phyloP scores from a whole-genome alignment of 2,888 invertebrate genomes.

The Melitaea athalia region DNA sequence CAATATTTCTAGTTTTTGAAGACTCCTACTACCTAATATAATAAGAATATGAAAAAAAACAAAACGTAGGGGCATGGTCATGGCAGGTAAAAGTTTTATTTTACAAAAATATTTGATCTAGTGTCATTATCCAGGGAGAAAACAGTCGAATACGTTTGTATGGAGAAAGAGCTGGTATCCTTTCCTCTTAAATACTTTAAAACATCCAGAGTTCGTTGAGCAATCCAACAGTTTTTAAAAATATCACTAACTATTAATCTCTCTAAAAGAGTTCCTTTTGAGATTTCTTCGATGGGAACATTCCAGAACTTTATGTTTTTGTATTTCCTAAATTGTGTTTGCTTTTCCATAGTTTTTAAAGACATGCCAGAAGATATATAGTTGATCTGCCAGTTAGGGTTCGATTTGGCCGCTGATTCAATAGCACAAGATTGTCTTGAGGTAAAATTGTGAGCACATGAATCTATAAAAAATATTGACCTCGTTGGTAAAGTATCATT shows the following conservation, averaged over 20 bases:
- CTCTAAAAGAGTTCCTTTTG: conserved; percentile 81
- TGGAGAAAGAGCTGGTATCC: too few relatives aligned
- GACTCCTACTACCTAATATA: too few relatives aligned
- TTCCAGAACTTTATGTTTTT: conserved; percentile 77
- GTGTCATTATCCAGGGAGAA: too few relatives aligned
- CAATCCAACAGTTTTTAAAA: conserved; percentile 81
- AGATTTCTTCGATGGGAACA: conserved; percentile 76
- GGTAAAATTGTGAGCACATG: conserved; percentile 79
- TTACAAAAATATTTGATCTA: too few relatives aligned
- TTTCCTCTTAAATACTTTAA: conserved; percentile 85
- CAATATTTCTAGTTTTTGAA: too few relatives aligned
- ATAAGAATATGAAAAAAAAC: too few relatives aligned
- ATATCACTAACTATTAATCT: conserved; percentile 73
- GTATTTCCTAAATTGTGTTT: conserved; percentile 61
- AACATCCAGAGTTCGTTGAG: conserved; percentile 85
- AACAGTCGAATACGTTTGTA: too few relatives aligned
- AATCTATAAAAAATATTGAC: conserved; percentile 86
- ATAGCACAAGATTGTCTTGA: conserved; percentile 85
- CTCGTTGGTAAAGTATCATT: conserved; percentile 51
- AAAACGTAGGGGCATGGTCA: too few relatives aligned
- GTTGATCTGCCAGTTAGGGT: conserved; percentile 81
- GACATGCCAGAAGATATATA: conserved; percentile 74
- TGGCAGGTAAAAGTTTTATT: too few relatives aligned
- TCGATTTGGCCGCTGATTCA: conserved; percentile 85
- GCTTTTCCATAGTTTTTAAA: conserved; percentile 44